Percentiles rank a stretch among this genome's conserved stretches.
These are phyloP conservation scores for Drosophila fulvimacula DNA, from an alignment of 2,888 invertebrate species.

Conservation along the genomic window DNA sequence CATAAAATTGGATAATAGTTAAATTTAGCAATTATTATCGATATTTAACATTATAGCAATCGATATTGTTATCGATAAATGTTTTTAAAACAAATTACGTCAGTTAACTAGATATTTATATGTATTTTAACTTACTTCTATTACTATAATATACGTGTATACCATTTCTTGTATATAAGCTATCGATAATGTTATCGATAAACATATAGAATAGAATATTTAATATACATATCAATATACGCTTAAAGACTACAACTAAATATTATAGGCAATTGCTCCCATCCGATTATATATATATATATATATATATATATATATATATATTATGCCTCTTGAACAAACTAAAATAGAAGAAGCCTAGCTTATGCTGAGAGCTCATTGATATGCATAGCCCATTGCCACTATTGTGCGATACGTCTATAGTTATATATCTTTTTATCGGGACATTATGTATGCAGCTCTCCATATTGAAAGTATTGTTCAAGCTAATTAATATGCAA, in stretches of 20 bases:
- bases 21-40: too few relatives aligned
- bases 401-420: constrained; percentile 38
- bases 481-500: constrained; percentile 67
- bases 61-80: not conserved
- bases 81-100: not conserved
- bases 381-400: constrained; percentile 41
- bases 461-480: constrained; percentile 55
- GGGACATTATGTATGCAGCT: constrained; percentile 49
- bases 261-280: not conserved
- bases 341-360: constrained; percentile 4
- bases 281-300: not conserved
- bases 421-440: constrained; percentile 23
- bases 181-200: constrained; percentile 3
- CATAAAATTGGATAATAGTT: not conserved
- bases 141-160: not conserved
- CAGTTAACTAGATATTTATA: not conserved
- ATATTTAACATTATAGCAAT: too few relatives aligned
- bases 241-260: not conserved
- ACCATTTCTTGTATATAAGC: not conserved
- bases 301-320: not conserved
- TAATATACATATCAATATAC: not conserved
- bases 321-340: not conserved
- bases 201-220: not conserved
- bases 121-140: not conserved
- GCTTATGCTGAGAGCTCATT: constrained; percentile 30